Evolutionary conservation across 2,888 invertebrate genomes (phyloP), one percentile per base, ranked within the genome.

Genomic region (Eledone cirrhosa): DNA sequence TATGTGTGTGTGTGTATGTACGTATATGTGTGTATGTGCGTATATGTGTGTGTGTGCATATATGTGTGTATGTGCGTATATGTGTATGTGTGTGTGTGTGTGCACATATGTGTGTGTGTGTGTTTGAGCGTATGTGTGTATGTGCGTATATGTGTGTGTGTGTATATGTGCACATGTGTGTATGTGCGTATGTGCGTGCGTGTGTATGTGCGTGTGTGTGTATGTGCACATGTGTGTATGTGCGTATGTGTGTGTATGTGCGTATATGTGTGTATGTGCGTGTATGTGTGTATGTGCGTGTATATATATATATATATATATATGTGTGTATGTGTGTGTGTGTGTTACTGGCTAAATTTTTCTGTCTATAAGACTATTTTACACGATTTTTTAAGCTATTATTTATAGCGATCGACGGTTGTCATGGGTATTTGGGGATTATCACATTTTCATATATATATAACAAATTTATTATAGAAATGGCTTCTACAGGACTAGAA

Each of bases 181-280:
- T 65, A 0, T 27, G 27, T 1, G 65, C 29, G 65, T 65, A 29
- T 27, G 65, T 65, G 0, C 29, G 65, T 65, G 65, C 29, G 65
- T 65, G 65, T 65, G 65, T n/a, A 14, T 65, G n/a, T 65, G 65
- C 29, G 65, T 65, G 65, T 65, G 65, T 65, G 65, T 65, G 2
- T 65, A 0, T 27, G 27, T 1, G 65, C 29, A 29, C 29, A 29
- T 27, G 65, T 65, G 0, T 65, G 65, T 65, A 29, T 65, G 27
- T 24, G 67, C 31, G 67, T 67, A 1, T 29, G 67, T 67, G 0
- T 29, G 67, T 31, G 29, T 1, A 14, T 67, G 67, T 27, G 29
- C 11, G 4, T 3, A 5, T 29, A 24, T 24, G 22, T 11, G 41
- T 2, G 2, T 0, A 11, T 41, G 41, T 41, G 41, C 41, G 2